Base-by-base conservation (phyloP, 2,113 vertebrate species). In the Mobula hypostoma region DNA sequence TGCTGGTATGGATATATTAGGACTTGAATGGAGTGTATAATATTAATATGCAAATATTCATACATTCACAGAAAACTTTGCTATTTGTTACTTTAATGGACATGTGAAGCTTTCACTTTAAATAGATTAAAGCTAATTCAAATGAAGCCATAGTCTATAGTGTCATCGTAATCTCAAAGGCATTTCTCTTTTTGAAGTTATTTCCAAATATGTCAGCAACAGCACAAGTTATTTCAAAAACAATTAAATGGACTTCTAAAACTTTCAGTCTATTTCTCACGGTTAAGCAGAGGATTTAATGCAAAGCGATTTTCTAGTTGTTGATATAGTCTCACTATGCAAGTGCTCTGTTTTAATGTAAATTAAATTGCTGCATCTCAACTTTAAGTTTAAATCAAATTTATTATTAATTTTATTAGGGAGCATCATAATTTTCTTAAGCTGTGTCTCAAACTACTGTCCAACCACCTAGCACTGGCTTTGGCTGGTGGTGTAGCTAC, bases 391-490 rank as follows among this genome's bases (percentile, higher is more conserved):
- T 90, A 94, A 36, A 0, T 8, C 0, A 9, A 72, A 48, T 94
- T 61, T 58, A 32, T 58, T 63, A 32, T 78, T 29, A 21, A 8
- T 76, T 66, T 77, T 88, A 48, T 94, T n/a, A 99, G 99, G 95
- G 99, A 99, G 94, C 99, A 99, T 96, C 98, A 99, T 95, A 98
- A 95, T 96, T 99, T 99, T 95, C 97, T 99, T 63, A 99, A 99
- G 94, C 95, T 99, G 80, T 99, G 99, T 95, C 97, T 99, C 95
- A 99, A 98, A 94, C 96, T 99, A 40, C 96, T 99, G 95, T 99
- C 99, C 95, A 99, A 99, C 97, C 99, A 99, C 79, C 97, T 99
- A 95, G 98, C 99, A 87, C 97, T 99, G 95, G 99, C 99, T 0
- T 95, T 99, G 95, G 98, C 99, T 0, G 99, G 99, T 94, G 99